phyloP scores from a whole-genome alignment of 2,113 vertebrate genomes.

The Corythaixoides concolor region DNA sequence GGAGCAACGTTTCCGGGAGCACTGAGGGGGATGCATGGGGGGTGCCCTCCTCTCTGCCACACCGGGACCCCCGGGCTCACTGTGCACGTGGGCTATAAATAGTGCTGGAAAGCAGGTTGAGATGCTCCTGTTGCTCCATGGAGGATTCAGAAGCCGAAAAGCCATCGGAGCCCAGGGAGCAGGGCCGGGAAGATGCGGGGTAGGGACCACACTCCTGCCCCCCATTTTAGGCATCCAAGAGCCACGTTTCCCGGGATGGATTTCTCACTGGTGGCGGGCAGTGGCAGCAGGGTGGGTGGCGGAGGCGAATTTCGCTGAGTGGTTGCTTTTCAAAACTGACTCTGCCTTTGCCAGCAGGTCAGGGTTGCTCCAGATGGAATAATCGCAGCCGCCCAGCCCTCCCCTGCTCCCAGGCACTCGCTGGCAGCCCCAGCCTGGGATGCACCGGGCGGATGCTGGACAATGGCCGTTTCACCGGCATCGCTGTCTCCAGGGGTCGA shows the following conservation, averaged over 20 bases:
- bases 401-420: conserved; percentile 34
- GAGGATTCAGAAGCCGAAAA: background rate
- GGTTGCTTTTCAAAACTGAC: conserved; percentile 72
- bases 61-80: background rate
- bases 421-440: background rate
- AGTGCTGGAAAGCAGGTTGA: background rate
- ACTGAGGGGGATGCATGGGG: fast-evolving
- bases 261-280: conserved; percentile 8
- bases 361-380: conserved; percentile 68
- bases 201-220: fast-evolving
- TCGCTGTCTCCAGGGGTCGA: background rate
- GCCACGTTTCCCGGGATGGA: background rate
- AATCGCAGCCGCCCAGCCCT: conserved; percentile 38
- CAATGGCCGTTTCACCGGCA: background rate
- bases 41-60: background rate
- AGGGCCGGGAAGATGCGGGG: background rate
- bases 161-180: background rate
- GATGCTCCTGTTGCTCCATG: fast-evolving
- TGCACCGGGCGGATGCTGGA: background rate
- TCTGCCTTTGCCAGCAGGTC: conserved; percentile 74
- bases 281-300: conserved; percentile 25
- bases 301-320: conserved; percentile 65
- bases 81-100: fast-evolving
- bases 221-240: background rate
- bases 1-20: background rate